phyloP scores from a whole-genome alignment of 2,888 invertebrate species.

The Argyra leucocephala region DNA sequence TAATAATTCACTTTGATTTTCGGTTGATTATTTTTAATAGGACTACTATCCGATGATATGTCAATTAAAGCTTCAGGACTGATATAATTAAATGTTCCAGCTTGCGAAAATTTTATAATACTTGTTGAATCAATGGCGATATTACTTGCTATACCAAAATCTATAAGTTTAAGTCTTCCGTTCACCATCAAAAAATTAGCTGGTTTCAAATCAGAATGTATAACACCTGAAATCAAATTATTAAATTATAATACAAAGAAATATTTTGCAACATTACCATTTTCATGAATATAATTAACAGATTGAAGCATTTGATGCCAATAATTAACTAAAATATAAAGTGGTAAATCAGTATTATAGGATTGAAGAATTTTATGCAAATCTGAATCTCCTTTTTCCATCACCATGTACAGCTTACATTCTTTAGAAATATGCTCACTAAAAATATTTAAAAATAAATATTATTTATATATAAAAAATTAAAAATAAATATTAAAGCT shows the following conservation, averaged over 20 bases:
- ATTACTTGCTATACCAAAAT: conserved; percentile 91
- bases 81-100: conserved; percentile 91
- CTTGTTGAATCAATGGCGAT: conserved; percentile 82
- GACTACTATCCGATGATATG: conserved; percentile 45
- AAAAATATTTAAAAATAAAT: conserved; percentile 31
- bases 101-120: conserved; percentile 69
- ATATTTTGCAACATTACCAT: conserved; percentile 46
- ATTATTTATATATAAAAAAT: conserved; percentile 42
- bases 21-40: conserved; percentile 42
- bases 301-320: conserved; percentile 91
- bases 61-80: conserved; percentile 84
- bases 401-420: conserved; percentile 67
- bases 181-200: conserved; percentile 87
- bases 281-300: conserved; percentile 80
- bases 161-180: conserved; percentile 84
- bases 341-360: conserved; percentile 52
- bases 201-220: conserved; percentile 94
- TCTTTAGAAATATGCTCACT: conserved; percentile 62
- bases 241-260: neutral
- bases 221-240: conserved; percentile 57
- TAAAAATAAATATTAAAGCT: neutral
- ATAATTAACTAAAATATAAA: conserved; percentile 73
- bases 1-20: conserved; percentile 49
- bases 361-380: conserved; percentile 64
- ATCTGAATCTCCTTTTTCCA: conserved; percentile 91